Conservation (phyloP, 2,113 vertebrate genomes). For the Chaetodon auriga region DNA sequence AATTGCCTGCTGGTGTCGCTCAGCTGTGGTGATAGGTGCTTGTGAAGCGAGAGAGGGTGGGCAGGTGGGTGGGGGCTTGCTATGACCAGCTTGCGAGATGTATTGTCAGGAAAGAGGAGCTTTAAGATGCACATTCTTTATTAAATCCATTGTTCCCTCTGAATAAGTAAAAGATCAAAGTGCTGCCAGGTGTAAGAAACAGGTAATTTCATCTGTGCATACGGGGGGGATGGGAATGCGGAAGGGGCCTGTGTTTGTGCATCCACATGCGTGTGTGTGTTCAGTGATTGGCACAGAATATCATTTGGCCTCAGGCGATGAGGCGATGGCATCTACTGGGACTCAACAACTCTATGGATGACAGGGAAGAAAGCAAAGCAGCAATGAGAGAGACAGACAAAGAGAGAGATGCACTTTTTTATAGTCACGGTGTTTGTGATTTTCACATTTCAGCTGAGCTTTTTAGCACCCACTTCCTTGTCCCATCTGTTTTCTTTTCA, state of each 20-base stretch:
- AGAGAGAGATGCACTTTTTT: conserved; percentile 5
- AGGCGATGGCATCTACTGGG: conserved; percentile 11
- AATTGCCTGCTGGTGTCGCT: conserved; percentile 69
- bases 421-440: neutral
- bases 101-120: conserved; percentile 16
- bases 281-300: conserved; percentile 30
- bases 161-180: conserved; percentile 18
- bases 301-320: conserved; percentile 18
- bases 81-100: conserved; percentile 25
- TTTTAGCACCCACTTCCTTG: neutral
- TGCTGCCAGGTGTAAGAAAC: conserved; percentile 4
- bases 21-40: conserved; percentile 57
- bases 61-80: neutral
- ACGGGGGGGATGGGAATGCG: neutral
- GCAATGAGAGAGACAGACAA: neutral
- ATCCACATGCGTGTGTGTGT: neutral
- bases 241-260: neutral
- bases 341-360: conserved; percentile 16
- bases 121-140: conserved; percentile 28
- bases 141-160: neutral
- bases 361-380: conserved; percentile 16
- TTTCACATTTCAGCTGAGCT: conserved; percentile 2
- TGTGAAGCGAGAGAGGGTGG: conserved; percentile 29
- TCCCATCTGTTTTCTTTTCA: conserved; percentile 20
- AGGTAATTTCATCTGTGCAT: neutral